Evolutionary conservation across 2,113 vertebrate species (phyloP).

Genomic region (Aramus guarauna): DNA sequence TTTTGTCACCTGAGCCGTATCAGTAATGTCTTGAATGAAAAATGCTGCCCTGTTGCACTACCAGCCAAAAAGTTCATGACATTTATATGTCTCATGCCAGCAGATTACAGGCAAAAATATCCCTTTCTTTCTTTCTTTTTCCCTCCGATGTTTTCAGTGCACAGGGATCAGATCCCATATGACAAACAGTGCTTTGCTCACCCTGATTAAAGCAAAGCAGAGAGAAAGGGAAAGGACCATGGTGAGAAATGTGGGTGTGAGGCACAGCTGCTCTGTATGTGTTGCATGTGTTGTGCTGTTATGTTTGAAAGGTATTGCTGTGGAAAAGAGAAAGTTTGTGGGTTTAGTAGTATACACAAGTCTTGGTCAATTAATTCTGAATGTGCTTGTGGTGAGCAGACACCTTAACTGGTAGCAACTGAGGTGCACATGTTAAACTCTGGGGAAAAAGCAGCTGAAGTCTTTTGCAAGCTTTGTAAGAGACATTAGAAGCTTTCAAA

Average conservation of each 20-base stretch:
- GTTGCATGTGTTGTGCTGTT: not conserved
- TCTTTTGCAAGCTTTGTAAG: not conserved
- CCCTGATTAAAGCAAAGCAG: rapidly evolving
- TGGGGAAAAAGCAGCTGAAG: not conserved
- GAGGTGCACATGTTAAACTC: not conserved
- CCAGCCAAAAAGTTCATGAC: not conserved
- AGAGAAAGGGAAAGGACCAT: not conserved
- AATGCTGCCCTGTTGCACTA: not conserved
- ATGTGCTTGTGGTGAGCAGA: rapidly evolving
- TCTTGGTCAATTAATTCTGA: not conserved
- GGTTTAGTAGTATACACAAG: not conserved
- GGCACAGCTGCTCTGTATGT: not conserved
- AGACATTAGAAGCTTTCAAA: not conserved
- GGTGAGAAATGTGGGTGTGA: rapidly evolving
- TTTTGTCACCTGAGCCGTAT: not conserved
- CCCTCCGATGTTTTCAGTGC: not conserved
- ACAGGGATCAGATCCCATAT: not conserved
- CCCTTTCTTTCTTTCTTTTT: not conserved
- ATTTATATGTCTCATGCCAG: not conserved
- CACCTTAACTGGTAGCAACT: not conserved
- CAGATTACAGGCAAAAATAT: not conserved
- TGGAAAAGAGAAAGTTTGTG: not conserved
- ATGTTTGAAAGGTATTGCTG: not conserved
- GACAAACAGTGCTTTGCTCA: rapidly evolving
- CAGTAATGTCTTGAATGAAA: not conserved